Percentiles rank a stretch among this genome's conserved stretches.
Evolutionary conservation across 1,140 invertebrate genomes (phyloP).

Genomic region (Scaptomyza hsui): DNA sequence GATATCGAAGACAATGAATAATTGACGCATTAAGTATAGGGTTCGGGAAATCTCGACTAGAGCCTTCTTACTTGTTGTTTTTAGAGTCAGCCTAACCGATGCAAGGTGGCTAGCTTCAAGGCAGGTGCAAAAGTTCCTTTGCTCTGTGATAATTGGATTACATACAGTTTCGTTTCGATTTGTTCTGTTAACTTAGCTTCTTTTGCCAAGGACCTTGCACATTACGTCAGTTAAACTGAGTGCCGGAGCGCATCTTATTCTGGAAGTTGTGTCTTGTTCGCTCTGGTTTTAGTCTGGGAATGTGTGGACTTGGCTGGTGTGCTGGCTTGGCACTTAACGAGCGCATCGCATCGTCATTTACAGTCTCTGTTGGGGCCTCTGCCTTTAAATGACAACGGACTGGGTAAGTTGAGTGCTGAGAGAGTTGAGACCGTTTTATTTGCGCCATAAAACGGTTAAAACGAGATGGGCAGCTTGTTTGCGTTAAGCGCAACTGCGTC

Average conservation of each 20-base stretch:
- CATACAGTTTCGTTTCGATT: constrained; percentile 84
- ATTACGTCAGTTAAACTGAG: constrained; percentile 51
- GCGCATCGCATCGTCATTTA: constrained; percentile 53
- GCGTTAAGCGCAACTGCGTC: constrained; percentile 44
- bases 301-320: constrained; percentile 39
- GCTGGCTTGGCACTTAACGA: constrained; percentile 56
- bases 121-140: constrained; percentile 64
- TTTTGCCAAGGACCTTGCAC: constrained; percentile 33
- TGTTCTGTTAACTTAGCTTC: not conserved
- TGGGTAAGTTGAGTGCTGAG: constrained; percentile 24
- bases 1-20: too few relatives aligned
- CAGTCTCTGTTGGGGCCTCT: constrained; percentile 34
- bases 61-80: too few relatives aligned
- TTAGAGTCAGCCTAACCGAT: constrained; percentile 60
- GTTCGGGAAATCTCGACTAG: too few relatives aligned
- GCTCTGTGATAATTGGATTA: constrained; percentile 80
- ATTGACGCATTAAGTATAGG: too few relatives aligned
- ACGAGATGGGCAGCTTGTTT: constrained; percentile 35
- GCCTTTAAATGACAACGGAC: constrained; percentile 48
- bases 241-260: constrained; percentile 46
- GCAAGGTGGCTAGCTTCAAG: constrained; percentile 16
- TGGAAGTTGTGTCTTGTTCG: constrained; percentile 42
- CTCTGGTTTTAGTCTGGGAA: constrained; percentile 11
- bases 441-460: constrained; percentile 52
- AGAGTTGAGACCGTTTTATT: not conserved